These are phyloP conservation scores for Boleophthalmus pectinirostris DNA, from an alignment of 2,113 vertebrate genomes.

Conservation along the genomic window DNA sequence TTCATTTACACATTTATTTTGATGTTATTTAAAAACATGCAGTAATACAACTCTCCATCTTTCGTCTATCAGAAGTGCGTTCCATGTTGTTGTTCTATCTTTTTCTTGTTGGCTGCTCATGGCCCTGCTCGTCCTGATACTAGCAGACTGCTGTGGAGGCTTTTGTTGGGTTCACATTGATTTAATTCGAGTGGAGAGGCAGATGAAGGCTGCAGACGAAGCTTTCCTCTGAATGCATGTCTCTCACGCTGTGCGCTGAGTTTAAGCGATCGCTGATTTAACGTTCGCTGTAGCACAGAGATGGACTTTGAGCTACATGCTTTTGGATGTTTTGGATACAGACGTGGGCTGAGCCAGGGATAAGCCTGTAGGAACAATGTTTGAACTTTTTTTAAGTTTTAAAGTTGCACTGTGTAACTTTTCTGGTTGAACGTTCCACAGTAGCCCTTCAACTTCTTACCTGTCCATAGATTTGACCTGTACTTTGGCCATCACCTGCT, in stretches of 20 bases:
- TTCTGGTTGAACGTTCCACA: too few species aligned
- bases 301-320: slow-evolving; percentile 45
- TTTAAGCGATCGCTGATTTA: slow-evolving; percentile 33
- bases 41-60: too few species aligned
- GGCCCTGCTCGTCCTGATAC: slow-evolving; percentile 11
- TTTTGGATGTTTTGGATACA: slow-evolving; percentile 26
- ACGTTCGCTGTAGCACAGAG: slow-evolving; percentile 38
- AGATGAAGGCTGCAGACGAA: slow-evolving; percentile 46
- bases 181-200: slow-evolving; percentile 50
- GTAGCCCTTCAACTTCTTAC: too few species aligned
- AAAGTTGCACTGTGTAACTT: too few species aligned
- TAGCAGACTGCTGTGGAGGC: slow-evolving; percentile 8
- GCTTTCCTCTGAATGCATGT: slow-evolving; percentile 31
- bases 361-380: not conserved
- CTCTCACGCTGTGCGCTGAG: too few species aligned
- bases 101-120: slow-evolving; percentile 15
- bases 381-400: not conserved
- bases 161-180: slow-evolving; percentile 30
- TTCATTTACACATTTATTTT: too few species aligned
- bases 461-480: too few species aligned
- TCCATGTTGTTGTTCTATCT: not conserved
- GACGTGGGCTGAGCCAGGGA: slow-evolving; percentile 28
- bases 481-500: too few species aligned
- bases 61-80: not conserved
- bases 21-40: too few species aligned